Conservation (phyloP, 2,888 invertebrate genomes). For the Harmothoe impar region DNA sequence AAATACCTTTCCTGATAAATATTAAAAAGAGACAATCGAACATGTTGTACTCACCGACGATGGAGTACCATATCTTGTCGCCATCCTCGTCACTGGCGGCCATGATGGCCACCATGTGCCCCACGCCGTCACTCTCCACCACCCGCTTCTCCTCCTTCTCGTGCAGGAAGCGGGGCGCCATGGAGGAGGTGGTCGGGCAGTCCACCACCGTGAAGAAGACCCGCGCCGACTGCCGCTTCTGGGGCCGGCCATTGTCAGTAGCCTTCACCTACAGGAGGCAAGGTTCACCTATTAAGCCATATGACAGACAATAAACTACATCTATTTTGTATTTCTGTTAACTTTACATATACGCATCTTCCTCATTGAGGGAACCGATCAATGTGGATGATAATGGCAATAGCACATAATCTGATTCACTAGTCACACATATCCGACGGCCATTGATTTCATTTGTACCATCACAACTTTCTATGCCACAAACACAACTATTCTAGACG, state of each 20-base stretch:
- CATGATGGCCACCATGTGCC: slow-evolving; percentile 92
- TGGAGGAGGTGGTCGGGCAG: slow-evolving; percentile 82
- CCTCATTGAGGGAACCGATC: no score
- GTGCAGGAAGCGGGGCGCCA: slow-evolving; percentile 86
- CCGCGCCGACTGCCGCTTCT: slow-evolving; percentile 84
- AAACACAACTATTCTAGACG: no score
- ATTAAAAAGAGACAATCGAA: no score
- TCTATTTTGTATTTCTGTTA: no score
- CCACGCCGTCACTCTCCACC: slow-evolving; percentile 88
- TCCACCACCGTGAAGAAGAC: slow-evolving; percentile 76
- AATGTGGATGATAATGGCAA: no score
- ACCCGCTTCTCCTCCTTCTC: slow-evolving; percentile 80
- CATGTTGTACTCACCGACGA: slow-evolving; percentile 85
- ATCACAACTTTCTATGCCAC: no score
- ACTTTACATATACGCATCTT: no score
- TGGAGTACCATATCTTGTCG: slow-evolving; percentile 95
- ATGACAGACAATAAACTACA: no score
- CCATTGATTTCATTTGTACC: no score
- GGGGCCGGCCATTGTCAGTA: slow-evolving; percentile 76
- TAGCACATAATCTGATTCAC: no score
- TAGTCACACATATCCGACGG: no score
- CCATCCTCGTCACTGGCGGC: slow-evolving; percentile 93
- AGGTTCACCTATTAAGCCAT: not conserved
- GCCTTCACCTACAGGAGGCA: slow-evolving; percentile 72
- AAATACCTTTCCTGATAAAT: no score